Evolutionary conservation across 2,797 vertebrate genomes (phyloP).

Genomic region (Pitangus sulphuratus): DNA sequence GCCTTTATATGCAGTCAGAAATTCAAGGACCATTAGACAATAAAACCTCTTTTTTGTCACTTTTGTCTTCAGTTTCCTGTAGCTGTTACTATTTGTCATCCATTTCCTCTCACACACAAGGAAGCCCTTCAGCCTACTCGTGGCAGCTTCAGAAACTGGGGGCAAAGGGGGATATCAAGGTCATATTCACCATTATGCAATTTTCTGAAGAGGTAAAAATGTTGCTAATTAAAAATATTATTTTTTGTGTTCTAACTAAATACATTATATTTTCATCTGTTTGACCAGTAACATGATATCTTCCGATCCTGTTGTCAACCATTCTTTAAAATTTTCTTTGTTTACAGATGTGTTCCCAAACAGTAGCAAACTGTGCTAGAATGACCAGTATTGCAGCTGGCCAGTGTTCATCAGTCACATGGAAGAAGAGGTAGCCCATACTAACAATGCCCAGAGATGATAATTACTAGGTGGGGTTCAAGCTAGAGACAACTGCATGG

Average conservation of each 20-base stretch:
- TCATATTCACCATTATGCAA: neutral
- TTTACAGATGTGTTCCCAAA: neutral
- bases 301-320: neutral
- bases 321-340: neutral
- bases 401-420: neutral
- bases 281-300: neutral
- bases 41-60: conserved; percentile 4
- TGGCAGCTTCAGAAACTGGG: neutral
- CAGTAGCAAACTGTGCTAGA: neutral
- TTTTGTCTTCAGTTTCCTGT: neutral
- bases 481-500: neutral
- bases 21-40: conserved; percentile 35
- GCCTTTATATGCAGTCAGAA: neutral
- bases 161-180: neutral
- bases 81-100: neutral
- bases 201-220: neutral
- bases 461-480: neutral
- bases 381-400: neutral
- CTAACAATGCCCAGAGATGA: neutral
- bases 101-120: neutral
- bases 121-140: neutral
- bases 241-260: neutral
- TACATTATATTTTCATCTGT: neutral
- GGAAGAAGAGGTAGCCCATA: neutral
- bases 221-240: neutral